Evolutionary conservation across 2,888 invertebrate genomes (phyloP), one percentile per base, ranked within the genome.

Genomic region (Tetragonula carbonaria): DNA sequence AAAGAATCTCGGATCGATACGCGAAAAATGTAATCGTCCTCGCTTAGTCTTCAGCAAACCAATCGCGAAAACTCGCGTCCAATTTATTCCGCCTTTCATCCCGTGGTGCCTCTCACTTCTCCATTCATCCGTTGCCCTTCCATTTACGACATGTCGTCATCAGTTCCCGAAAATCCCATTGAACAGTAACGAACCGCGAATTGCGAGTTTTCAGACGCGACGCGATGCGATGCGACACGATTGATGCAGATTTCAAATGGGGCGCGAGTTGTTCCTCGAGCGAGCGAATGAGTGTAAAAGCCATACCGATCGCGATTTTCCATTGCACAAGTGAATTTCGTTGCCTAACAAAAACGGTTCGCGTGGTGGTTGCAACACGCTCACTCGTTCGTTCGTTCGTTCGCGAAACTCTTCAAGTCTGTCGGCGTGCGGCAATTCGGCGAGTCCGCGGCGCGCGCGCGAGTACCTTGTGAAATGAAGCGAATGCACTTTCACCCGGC

Each of bases 401-500:
- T 68, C 76, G 87, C 86, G 88, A 88, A 89, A 87, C 88, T 86
- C 89, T 73, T 87, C 1, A 28, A 28, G 28, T 28, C 28, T 28
- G 28, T 28, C 80, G 80, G 62, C 85, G 62, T 45, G 28, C 8
- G 76, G 78, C 74, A 77, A 84, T 75, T 84, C 85, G 82, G 65
- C 80, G 82, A 45, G 45, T 77, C 45, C 81, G 80, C 80, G 84
- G 76, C 76, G 71, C 78, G 68, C 78, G 71, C 78, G 75, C 80
- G 87, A 78, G 86, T 86, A 81, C 88, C 90, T 92, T 91, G 91
- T 91, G 91, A 92, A 93, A 91, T 90, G 91, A 91, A 92, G 91
- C 91, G 78, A 92, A 90, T 93, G 92, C 91, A 93, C 93, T 93
- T 93, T 93, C 93, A 92, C 93, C 93, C 84, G 86, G 78, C 76